Evolutionary conservation across 2,797 vertebrate genomes (phyloP).

Genomic region (Leuciscus waleckii): DNA sequence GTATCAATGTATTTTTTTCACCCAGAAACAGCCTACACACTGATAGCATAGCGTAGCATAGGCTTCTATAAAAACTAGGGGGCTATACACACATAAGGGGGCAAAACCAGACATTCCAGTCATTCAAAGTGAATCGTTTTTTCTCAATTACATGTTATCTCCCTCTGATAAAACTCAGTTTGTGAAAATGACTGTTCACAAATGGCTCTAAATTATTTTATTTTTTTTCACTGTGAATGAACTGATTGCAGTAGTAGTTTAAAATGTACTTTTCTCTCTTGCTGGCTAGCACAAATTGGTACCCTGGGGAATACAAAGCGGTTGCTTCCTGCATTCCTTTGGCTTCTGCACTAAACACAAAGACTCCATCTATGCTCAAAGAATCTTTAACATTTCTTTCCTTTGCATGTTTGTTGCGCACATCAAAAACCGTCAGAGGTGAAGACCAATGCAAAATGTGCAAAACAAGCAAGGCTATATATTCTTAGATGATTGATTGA

Average conservation of each 20-base stretch:
- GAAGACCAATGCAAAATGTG: background rate
- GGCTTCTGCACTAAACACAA: background rate
- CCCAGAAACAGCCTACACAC: background rate
- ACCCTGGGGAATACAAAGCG: background rate
- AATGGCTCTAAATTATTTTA: background rate
- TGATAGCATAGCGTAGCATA: background rate
- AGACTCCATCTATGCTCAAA: background rate
- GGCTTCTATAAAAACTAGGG: background rate
- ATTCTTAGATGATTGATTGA: background rate
- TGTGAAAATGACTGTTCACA: conserved; percentile 22
- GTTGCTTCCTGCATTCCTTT: background rate
- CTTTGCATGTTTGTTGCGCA: background rate
- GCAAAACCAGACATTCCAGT: background rate
- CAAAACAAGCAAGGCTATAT: background rate
- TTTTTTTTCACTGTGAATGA: background rate
- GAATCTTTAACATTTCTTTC: background rate
- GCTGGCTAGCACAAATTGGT: background rate
- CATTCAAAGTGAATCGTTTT: background rate
- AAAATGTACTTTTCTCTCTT: background rate
- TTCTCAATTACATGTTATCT: conserved; percentile 23
- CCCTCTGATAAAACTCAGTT: conserved; percentile 9
- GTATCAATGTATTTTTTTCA: background rate
- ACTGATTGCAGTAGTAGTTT: conserved; percentile 26
- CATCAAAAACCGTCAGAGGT: background rate
- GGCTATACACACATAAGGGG: background rate